Evolutionary conservation across 2,113 vertebrate genomes (phyloP), one percentile per base, ranked within the genome.

Genomic region (Scophthalmus maximus): DNA sequence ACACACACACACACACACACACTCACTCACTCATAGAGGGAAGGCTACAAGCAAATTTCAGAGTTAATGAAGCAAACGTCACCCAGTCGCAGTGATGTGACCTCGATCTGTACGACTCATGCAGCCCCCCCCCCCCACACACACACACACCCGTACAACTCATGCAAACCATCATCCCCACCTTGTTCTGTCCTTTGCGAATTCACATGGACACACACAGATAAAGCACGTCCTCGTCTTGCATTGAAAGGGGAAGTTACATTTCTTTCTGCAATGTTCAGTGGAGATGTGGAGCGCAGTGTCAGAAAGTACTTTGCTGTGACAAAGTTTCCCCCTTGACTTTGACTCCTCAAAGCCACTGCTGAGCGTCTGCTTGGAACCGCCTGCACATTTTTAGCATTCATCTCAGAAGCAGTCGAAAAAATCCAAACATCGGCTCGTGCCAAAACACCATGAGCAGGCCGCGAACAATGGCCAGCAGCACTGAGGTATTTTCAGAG

Each of bases 51-150:
- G 59, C 8, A 0, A 67, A 82, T 69, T 58, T 40, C 1, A 0
- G 18, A 69, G 69, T 64, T 77, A 79, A 81, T 83, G 71, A 87
- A 85, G 77, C 65, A 58, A 64, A 73, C 34, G 73, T 82, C 76
- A 77, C 62, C 57, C 27, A 2, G 62, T 60, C 55, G 67, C 72
- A 53, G 32, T 0, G 23, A 44, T 46, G 67, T 73, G 70, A 86
- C 88, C 80, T 79, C 76, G 61, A 75, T 79, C 68, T 52, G 80
- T 22, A 23, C 3, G 17, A 76, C 42, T 82, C 51, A 44, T 3
- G 58, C 27, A 26, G 34, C 18, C 42, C 18, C n/a, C n/a, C n/a
- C n/a, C n/a, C n/a, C n/a, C n/a, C n/a, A n/a, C 49, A 38, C 68
- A 61, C 75, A 32, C 30, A 32, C 4, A 32, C 4, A 4, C 68